A percentile compares a stretch with the other conserved stretches of the same genome.
phyloP scores from a whole-genome alignment of 2,113 vertebrate genomes.

The Coptodon rendalli region DNA sequence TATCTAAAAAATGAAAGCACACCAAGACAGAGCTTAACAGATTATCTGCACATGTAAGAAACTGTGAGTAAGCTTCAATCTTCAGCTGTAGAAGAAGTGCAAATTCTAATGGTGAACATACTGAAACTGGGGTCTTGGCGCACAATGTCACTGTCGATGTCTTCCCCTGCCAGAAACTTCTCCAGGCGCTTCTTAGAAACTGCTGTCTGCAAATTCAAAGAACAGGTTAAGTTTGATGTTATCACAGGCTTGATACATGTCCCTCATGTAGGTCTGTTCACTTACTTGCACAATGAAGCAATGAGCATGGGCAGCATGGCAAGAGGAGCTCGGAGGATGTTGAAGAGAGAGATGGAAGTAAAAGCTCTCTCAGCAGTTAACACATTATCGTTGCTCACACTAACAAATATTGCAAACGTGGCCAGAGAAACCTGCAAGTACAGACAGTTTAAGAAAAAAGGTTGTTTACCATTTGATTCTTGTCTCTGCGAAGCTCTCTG shows the following conservation, averaged over 20 bases:
- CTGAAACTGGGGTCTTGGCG: constrained; percentile 71
- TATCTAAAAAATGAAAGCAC: constrained; percentile 57
- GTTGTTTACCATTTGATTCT: fast-evolving
- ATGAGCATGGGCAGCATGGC: constrained; percentile 82
- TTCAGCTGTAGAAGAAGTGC: neutral
- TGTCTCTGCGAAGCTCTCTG: fast-evolving
- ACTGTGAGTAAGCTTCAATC: neutral
- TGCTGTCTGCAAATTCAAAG: constrained; percentile 59
- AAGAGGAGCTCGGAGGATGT: constrained; percentile 80
- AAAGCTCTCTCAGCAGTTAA: constrained; percentile 89
- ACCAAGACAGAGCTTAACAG: neutral
- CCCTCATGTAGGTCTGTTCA: neutral
- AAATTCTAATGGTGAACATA: constrained; percentile 52
- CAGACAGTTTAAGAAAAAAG: neutral
- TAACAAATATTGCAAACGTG: constrained; percentile 83
- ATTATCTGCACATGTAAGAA: fast-evolving
- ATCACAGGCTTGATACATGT: neutral
- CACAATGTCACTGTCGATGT: constrained; percentile 80
- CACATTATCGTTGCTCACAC: constrained; percentile 75
- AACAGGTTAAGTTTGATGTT: neutral
- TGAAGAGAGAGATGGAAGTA: constrained; percentile 92
- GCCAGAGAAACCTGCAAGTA: constrained; percentile 56
- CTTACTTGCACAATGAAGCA: constrained; percentile 85
- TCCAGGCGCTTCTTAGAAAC: constrained; percentile 85
- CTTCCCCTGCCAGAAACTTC: constrained; percentile 81